Base-by-base conservation (phyloP, 30 jellyfish, hydroid and myxozoan genomes). In the Hydractinia echinata region DNA sequence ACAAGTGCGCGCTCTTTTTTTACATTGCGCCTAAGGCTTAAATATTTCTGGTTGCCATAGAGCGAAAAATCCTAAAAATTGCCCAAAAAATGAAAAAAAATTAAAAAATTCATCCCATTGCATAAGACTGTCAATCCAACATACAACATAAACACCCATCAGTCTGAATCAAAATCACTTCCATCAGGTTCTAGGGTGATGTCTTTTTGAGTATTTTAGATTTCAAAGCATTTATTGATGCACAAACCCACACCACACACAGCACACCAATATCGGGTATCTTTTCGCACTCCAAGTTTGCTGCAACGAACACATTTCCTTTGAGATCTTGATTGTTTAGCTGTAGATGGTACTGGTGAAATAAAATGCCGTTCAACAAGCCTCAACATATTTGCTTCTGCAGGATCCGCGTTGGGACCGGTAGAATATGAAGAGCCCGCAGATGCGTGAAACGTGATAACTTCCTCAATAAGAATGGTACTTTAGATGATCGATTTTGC, bases 281-380 rank as follows among this genome's bases (percentile, higher is more conserved):
- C 68, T n/a, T 56, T 56, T 56, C 68, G 10, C 13, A 56, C n/a
- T 56, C 68, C 68, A 9, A 10, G 10, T n/a, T 56, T 56, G 10
- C 13, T 9, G n/a, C 68, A 56, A 10, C 68, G 68, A n/a, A 56
- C n/a, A n/a, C 68, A 56, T 56, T 56, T 56, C 68, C n/a, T 56
- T 56, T 56, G 68, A 10, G 68, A 10, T 56, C 68, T 56, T 56
- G 68, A 10, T n/a, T 56, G 10, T 9, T 56, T 56, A 9, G 68
- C 68, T 56, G 68, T 56, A 9, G 68, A 56, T 10, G 68, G 68
- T 9, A 56, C 68, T 56, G 10, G 68, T 9, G 68, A 56, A n/a
- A 56, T 56, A 56, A 56, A 56, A 56, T 56, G 68, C n/a, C 68
- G 68, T 56, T 56, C 68, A 56, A 56, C 68, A 56, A 56, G 68